Conservation (phyloP, 2,888 invertebrate species). For the Troides helena region DNA sequence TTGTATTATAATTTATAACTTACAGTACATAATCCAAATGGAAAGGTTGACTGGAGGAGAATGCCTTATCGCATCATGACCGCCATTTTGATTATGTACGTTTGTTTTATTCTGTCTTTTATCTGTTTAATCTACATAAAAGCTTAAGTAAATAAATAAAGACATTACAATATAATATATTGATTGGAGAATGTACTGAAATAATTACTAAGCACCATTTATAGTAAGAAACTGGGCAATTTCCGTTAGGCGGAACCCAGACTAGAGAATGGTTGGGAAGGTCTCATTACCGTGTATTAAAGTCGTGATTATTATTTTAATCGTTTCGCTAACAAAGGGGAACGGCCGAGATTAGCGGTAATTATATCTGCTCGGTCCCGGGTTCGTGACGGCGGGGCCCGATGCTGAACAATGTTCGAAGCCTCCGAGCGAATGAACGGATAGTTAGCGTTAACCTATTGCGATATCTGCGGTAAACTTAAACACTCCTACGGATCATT, state of each 20-base stretch:
- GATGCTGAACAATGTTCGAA: slow-evolving; percentile 29
- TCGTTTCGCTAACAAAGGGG: slow-evolving; percentile 66
- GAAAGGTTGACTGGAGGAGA: too few species aligned
- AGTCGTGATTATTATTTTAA: slow-evolving; percentile 75
- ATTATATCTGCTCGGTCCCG: slow-evolving; percentile 47
- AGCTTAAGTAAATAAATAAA: too few species aligned
- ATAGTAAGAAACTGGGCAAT: background rate
- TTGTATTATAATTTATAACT: too few species aligned
- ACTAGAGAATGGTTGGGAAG: slow-evolving; percentile 48
- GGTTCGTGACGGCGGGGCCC: slow-evolving; percentile 31
- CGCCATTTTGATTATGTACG: too few species aligned
- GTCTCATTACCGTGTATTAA: slow-evolving; percentile 59
- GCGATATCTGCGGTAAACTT: background rate
- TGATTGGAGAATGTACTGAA: background rate
- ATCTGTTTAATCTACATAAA: too few species aligned
- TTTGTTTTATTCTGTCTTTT: too few species aligned
- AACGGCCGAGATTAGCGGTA: slow-evolving; percentile 58
- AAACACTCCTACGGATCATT: background rate
- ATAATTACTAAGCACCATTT: background rate
- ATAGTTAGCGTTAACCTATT: slow-evolving; percentile 16
- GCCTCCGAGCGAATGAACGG: slow-evolving; percentile 29
- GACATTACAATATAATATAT: background rate
- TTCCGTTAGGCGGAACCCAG: background rate
- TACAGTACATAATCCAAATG: too few species aligned
- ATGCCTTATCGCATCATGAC: too few species aligned